Evolutionary conservation across 1,140 invertebrate species (phyloP).

Genomic region (Pissodes strobi): DNA sequence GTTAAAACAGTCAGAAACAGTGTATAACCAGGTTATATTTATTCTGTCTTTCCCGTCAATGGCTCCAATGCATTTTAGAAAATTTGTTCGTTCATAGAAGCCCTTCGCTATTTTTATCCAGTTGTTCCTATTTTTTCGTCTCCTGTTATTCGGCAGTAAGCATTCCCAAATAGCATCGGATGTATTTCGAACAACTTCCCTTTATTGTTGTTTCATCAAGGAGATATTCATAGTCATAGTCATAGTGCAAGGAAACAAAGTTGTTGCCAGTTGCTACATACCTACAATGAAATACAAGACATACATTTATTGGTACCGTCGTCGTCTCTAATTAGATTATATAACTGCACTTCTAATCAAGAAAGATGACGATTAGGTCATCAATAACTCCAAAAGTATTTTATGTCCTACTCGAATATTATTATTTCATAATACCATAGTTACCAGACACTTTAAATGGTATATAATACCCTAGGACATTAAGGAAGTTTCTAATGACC

Average conservation of each 20-base stretch:
- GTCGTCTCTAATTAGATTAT: too few species aligned
- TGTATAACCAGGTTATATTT: neutral
- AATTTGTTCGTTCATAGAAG: conserved; percentile 44
- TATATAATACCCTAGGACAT: too few species aligned
- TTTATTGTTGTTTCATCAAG: conserved; percentile 14
- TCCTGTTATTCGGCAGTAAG: neutral
- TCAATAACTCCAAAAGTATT: too few species aligned
- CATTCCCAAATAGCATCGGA: neutral
- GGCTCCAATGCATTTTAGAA: conserved; percentile 53
- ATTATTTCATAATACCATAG: too few species aligned
- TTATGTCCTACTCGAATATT: too few species aligned
- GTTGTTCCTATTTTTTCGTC: neutral
- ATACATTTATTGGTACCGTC: too few species aligned
- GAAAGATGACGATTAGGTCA: too few species aligned
- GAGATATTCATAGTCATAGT: too few species aligned
- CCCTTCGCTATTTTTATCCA: conserved; percentile 12
- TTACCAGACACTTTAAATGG: too few species aligned
- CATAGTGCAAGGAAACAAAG: conserved; percentile 12
- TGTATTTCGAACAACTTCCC: too few species aligned
- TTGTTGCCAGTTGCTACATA: conserved; percentile 20
- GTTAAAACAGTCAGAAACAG: conserved; percentile 35
- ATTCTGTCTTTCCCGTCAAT: conserved; percentile 55
- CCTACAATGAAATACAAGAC: conserved; percentile 30
- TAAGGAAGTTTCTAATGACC: too few species aligned
- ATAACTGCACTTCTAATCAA: too few species aligned